Evolutionary conservation across 2,113 vertebrate genomes (phyloP), one percentile per base, ranked within the genome.

Genomic region (Brienomyrus brachyistius): DNA sequence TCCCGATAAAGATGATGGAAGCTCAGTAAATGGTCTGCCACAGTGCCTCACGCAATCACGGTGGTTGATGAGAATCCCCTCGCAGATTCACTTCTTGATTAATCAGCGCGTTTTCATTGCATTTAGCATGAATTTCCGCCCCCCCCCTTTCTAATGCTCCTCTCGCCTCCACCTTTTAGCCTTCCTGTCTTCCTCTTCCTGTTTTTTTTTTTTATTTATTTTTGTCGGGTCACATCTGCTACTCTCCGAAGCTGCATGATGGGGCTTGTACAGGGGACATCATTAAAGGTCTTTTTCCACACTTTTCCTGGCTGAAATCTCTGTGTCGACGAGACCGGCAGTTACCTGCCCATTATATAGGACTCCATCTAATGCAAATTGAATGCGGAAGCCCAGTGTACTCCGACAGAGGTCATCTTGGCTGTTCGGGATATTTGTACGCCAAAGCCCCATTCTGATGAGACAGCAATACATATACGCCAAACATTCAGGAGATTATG

Each of bases 361-460:
- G 48, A 51, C 27, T 59, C 86, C 51, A 35, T 48, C 86, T 77
- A 74, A 82, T 62, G 70, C 70, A 82, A 51, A 54, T 54, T 80
- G 31, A 82, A 54, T 31, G 13, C 31, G 47, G 27, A 23, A 62
- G 40, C 89, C 48, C 48, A 35, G 85, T 7, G 45, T 40, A 15
- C 52, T 66, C 54, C 35, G 59, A 87, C 45, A 90, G 59, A 70
- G 45, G 47, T 54, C 89, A 40, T 50, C 56, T 47, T n/a, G 35
- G 88, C 70, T n/a, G 17, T 40, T 50, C 21, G 59, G 43, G 27
- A 48, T 27, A 23, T 47, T 13, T 45, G 48, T 56, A 50, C 21
- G 40, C 82, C 83, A 90, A 86, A 87, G 48, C 35, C 43, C 45
- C 47, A 90, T 50, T 86, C 11, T 86, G 89, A 52, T 45, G 40